phyloP scores from a whole-genome alignment of 2,113 vertebrate species.

The Gracilinanus agilis region DNA sequence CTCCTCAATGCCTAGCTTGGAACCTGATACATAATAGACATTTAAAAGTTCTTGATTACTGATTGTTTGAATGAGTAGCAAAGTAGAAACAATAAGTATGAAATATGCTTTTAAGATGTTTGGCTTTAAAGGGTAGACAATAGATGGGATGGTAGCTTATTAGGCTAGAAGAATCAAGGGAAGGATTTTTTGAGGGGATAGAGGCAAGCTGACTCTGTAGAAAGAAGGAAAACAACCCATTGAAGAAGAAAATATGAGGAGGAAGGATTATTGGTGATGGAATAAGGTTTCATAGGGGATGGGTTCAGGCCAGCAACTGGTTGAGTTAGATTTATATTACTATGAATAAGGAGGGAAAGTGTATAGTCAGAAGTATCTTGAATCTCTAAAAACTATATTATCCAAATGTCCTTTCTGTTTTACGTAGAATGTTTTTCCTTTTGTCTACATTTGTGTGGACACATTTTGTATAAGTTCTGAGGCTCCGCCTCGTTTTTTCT shows the following conservation, averaged over 20 bases:
- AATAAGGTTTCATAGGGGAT: background rate
- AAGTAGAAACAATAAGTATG: background rate
- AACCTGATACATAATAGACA: background rate
- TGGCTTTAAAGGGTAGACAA: background rate
- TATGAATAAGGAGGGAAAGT: background rate
- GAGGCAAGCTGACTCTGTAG: background rate
- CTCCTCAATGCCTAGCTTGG: background rate
- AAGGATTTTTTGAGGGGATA: background rate
- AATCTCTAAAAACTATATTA: no score
- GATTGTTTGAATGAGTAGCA: background rate
- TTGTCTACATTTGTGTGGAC: no score
- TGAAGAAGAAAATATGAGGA: background rate
- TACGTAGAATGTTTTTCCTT: no score
- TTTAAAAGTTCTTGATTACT: background rate
- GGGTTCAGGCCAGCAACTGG: background rate
- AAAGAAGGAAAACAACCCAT: background rate
- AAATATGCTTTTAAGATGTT: background rate
- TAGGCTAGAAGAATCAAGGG: background rate
- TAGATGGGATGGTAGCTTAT: background rate
- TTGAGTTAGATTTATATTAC: background rate
- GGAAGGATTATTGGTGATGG: background rate
- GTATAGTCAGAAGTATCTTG: no score
- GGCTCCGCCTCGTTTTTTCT: no score
- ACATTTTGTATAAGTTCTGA: no score
- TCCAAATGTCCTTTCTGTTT: no score